These are phyloP conservation scores for Seriola quinqueradiata DNA, from an alignment of 2,113 vertebrate species.

Conservation along the genomic window DNA sequence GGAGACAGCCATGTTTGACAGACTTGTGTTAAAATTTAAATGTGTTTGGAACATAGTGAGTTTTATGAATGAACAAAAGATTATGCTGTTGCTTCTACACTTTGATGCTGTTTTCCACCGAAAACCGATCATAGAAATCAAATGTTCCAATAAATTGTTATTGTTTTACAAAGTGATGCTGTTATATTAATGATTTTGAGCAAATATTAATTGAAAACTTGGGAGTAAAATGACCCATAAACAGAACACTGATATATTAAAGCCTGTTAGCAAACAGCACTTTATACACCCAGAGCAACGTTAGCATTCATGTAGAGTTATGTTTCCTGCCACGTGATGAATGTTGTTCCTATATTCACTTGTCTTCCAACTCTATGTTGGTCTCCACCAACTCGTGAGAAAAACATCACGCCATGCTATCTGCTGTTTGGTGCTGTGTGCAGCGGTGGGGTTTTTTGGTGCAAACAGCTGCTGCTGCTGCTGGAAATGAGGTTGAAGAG, in stretches of 20 bases:
- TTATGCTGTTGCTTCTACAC: too few relatives aligned
- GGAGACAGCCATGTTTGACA: neutral
- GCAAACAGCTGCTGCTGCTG: neutral
- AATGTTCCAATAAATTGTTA: too few relatives aligned
- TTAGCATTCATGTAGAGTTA: neutral
- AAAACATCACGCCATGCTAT: neutral
- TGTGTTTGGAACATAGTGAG: neutral
- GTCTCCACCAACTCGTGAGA: neutral
- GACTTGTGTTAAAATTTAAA: slow-evolving; percentile 14
- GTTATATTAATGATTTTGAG: neutral
- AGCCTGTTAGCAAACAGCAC: too few relatives aligned
- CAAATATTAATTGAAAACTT: neutral
- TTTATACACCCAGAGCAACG: neutral
- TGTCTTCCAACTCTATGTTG: neutral
- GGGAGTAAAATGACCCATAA: neutral
- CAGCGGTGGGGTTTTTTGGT: neutral
- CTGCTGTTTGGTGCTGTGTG: neutral
- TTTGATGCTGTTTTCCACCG: too few relatives aligned
- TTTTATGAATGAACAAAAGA: neutral
- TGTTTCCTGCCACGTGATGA: neutral
- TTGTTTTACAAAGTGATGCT: neutral
- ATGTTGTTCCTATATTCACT: neutral
- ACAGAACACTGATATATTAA: neutral
- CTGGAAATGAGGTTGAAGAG: neutral
- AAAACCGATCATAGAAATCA: too few relatives aligned